Conservation (phyloP, 2,113 vertebrate genomes). For the Pipra filicauda region DNA sequence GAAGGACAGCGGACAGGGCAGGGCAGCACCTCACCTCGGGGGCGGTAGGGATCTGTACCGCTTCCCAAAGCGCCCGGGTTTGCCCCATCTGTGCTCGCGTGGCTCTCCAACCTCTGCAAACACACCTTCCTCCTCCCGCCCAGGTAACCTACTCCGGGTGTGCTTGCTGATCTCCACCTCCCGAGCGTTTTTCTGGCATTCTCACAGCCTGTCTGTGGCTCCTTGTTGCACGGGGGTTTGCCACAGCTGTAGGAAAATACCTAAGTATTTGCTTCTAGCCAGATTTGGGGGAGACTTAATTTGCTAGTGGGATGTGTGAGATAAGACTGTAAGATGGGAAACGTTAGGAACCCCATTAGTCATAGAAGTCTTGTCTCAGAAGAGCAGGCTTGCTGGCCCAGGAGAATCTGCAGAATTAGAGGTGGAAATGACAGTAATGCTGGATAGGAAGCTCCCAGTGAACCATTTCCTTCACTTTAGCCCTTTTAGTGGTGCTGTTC, state of each 20-base stretch:
- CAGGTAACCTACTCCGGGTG: too few relatives aligned
- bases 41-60: too few relatives aligned
- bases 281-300: not conserved
- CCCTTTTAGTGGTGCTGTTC: not conserved
- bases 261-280: not conserved
- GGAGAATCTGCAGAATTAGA: not conserved
- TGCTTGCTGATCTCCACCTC: not conserved
- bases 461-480: not conserved
- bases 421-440: not conserved
- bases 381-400: not conserved
- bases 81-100: fast-evolving
- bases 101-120: not conserved
- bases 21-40: fast-evolving
- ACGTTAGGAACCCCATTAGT: not conserved
- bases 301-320: not conserved
- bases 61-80: fast-evolving
- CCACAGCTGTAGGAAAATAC: not conserved
- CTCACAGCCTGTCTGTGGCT: not conserved
- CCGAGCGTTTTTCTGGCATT: not conserved
- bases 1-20: fast-evolving
- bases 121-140: not conserved
- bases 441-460: not conserved
- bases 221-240: not conserved
- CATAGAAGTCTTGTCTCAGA: not conserved
- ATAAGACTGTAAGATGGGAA: not conserved